Evolutionary conservation across 1,140 invertebrate genomes (phyloP), one percentile per base, ranked within the genome.

Genomic region (Lepeophtheirus salmonis): DNA sequence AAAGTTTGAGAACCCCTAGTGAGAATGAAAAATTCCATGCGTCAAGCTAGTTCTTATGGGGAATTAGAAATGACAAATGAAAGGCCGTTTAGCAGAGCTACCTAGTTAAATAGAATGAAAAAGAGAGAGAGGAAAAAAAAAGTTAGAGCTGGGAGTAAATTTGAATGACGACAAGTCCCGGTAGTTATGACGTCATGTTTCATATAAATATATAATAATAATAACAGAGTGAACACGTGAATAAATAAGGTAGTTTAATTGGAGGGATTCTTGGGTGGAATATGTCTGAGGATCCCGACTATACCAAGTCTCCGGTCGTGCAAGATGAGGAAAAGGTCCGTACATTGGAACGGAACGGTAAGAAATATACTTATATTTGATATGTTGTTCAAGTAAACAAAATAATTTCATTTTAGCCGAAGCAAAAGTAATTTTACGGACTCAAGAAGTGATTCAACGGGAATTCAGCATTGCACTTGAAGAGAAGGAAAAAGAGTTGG

Each of bases 401-500:
- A n/a, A n/a, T n/a, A n/a, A n/a, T n/a, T n/a, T 10, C 30, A 10
- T 41, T n/a, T 41, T 41, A 41, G 30, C 30, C 6, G 30, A 41
- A n/a, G 30, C 30, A 41, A 6, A 41, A 41, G 30, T 41, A n/a
- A 41, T 41, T n/a, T 41, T 41, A n/a, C 30, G 30, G 6, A 41
- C 30, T 6, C 30, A n/a, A 41, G 30, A 41, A n/a, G 30, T 41
- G 6, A 6, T 41, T 10, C 30, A 41, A 12, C 17, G 52, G 13
- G 52, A 54, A 12, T 54, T 54, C 21, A n/a, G 52, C 22, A 14
- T n/a, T 54, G 52, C 18, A 54, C 52, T 54, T 24, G 23, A 54
- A 16, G 50, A 57, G 41, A 60, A 60, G 26, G 49, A 60, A 17
- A 18, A 24, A 3, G 57, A 60, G 20, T 3, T 60, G 41, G 30